These are phyloP conservation scores for Oligia strigilis DNA, from an alignment of 2,888 invertebrate genomes.

Conservation along the genomic window DNA sequence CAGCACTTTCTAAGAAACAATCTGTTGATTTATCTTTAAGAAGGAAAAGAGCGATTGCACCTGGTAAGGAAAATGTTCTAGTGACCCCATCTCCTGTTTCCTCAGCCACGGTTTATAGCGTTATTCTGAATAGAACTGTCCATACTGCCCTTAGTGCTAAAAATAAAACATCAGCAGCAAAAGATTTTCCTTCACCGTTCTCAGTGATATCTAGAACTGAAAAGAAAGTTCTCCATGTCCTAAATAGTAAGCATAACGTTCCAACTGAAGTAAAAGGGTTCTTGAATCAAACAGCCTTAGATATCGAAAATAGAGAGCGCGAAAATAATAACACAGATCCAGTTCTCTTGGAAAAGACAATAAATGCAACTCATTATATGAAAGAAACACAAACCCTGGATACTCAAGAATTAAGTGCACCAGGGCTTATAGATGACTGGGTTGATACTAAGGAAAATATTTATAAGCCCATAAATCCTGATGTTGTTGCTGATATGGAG, in stretches of 20 bases:
- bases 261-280: slow-evolving; percentile 77
- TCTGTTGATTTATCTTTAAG: slow-evolving; percentile 85
- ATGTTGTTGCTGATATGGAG: slow-evolving; percentile 84
- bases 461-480: slow-evolving; percentile 79
- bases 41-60: slow-evolving; percentile 78
- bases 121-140: slow-evolving; percentile 79
- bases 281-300: slow-evolving; percentile 85
- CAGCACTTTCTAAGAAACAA: slow-evolving; percentile 85
- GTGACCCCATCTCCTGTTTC: slow-evolving; percentile 62
- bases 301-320: slow-evolving; percentile 76
- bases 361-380: slow-evolving; percentile 79
- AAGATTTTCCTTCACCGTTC: slow-evolving; percentile 71
- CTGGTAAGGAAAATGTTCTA: slow-evolving; percentile 50
- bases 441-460: slow-evolving; percentile 78
- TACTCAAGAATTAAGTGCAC: slow-evolving; percentile 77
- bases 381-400: slow-evolving; percentile 76
- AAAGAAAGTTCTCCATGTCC: slow-evolving; percentile 75
- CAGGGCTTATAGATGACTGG: slow-evolving; percentile 83
- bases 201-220: slow-evolving; percentile 78
- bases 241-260: slow-evolving; percentile 68
- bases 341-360: slow-evolving; percentile 79
- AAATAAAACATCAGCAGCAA: slow-evolving; percentile 39
- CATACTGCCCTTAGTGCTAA: not conserved
- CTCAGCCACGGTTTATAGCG: slow-evolving; percentile 72
- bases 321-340: slow-evolving; percentile 76